Conservation (phyloP, 2,113 vertebrate species). For the Alethe castanea region DNA sequence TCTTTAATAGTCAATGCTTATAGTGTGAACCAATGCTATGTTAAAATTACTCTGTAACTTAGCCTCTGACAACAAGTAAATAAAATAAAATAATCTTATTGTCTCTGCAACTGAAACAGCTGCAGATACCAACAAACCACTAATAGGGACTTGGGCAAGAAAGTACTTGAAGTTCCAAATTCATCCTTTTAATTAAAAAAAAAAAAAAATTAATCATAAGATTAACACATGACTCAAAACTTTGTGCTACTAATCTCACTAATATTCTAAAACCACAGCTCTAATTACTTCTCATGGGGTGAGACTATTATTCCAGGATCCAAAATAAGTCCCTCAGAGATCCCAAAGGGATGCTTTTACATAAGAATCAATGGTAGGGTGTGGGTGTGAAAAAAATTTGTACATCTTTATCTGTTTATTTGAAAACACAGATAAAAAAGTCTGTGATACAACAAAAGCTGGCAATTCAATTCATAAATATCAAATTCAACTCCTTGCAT, state of each 20-base stretch:
- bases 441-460: not conserved
- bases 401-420: not conserved
- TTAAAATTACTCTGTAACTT: not conserved
- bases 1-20: not conserved
- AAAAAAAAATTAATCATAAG: not conserved
- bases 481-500: not conserved
- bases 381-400: not conserved
- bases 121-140: not conserved
- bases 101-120: not conserved
- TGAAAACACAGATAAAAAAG: not conserved
- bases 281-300: not conserved
- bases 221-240: not conserved
- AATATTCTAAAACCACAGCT: not conserved
- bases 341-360: not conserved
- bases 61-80: not conserved
- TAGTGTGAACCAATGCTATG: not conserved
- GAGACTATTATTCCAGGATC: not conserved
- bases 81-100: not conserved
- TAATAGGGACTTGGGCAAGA: accelerated
- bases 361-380: not conserved
- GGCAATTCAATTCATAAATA: not conserved
- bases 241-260: not conserved
- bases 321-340: not conserved
- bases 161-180: not conserved
- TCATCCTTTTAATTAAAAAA: not conserved